Percentiles rank a stretch among this genome's conserved stretches.
These are phyloP conservation scores for Festucalex cinctus DNA, from an alignment of 2,113 vertebrate species.

Conservation along the genomic window DNA sequence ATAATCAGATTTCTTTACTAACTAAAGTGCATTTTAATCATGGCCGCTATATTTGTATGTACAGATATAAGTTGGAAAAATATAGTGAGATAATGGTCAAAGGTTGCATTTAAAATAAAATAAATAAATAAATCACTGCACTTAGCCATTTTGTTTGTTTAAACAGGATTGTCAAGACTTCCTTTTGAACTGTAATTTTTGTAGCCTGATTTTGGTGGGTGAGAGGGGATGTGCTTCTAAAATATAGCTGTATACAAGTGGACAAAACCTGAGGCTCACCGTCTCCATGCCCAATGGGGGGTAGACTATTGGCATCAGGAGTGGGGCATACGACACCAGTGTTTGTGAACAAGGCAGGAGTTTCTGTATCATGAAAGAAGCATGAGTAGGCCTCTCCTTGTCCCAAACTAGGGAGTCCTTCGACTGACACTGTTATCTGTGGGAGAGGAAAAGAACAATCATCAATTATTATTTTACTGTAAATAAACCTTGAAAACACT, in stretches of 20 bases:
- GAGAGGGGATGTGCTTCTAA: not conserved
- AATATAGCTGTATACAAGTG: not conserved
- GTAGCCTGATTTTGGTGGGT: not conserved
- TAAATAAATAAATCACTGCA: too few species aligned
- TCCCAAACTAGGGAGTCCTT: conserved; percentile 78
- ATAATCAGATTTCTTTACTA: not conserved
- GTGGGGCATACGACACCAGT: conserved; percentile 84
- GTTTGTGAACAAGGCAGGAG: conserved; percentile 75
- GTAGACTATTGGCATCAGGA: conserved; percentile 78
- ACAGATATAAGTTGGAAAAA: not conserved
- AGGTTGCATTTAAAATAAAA: too few species aligned
- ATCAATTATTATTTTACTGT: too few species aligned
- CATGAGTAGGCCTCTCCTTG: conserved; percentile 85
- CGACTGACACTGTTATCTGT: conserved; percentile 83
- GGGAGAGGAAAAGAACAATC: not conserved
- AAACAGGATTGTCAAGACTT: too few species aligned
- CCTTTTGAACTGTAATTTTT: not conserved
- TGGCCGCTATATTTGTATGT: not conserved
- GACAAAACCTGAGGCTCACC: conserved; percentile 69
- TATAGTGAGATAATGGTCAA: not conserved
- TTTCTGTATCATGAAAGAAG: conserved; percentile 85
- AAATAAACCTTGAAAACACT: not conserved
- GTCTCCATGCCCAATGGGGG: conserved; percentile 75
- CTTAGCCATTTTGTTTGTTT: too few species aligned
- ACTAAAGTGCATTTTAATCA: not conserved